Evolutionary conservation across 53 echinoderm and acorn worm genomes (phyloP).

Genomic region (Hippasteria phrygiana): DNA sequence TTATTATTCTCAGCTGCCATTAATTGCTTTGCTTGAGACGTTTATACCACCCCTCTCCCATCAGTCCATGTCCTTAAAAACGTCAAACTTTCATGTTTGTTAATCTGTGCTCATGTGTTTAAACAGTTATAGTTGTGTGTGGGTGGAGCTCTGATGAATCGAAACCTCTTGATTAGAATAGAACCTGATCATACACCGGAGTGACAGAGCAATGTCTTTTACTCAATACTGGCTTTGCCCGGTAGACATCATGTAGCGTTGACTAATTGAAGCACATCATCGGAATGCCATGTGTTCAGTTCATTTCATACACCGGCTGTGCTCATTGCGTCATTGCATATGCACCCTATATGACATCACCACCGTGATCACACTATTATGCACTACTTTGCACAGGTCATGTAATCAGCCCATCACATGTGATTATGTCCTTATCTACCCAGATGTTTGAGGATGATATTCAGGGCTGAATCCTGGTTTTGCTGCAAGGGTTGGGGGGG

Average conservation of each 20-base stretch:
- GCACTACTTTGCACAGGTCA: constrained; percentile 4
- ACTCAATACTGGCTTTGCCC: too few species aligned
- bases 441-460: too few species aligned
- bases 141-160: not conserved
- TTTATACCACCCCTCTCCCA: too few species aligned
- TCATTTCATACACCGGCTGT: constrained; percentile 35
- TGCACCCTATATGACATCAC: not conserved
- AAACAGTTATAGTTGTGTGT: not conserved
- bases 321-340: not conserved
- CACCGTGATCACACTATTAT: not conserved
- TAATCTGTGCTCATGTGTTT: not conserved
- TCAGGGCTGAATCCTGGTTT: too few species aligned
- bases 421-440: too few species aligned
- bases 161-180: not conserved
- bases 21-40: too few species aligned
- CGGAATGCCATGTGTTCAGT: constrained; percentile 25
- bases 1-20: too few species aligned
- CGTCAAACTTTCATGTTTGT: not conserved
- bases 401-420: not conserved
- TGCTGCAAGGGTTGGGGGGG: too few species aligned
- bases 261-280: not conserved
- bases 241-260: not conserved
- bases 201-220: too few species aligned
- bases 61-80: not conserved
- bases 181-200: too few species aligned